Conservation (phyloP, 2,797 vertebrate genomes). For the Yasuhikotakia modesta region DNA sequence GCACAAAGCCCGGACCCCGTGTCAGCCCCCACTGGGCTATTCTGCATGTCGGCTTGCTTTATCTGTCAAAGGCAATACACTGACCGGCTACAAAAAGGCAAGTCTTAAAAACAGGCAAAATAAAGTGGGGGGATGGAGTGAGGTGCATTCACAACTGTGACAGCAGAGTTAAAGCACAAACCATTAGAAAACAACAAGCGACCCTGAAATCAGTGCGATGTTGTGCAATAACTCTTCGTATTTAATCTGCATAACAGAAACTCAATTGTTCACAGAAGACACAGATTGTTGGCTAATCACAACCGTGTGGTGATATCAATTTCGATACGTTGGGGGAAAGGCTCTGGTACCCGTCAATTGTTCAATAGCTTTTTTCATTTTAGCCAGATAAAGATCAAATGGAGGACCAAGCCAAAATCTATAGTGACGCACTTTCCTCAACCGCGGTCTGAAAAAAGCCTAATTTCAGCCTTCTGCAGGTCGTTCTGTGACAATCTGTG, state of each 20-base stretch:
- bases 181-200: neutral
- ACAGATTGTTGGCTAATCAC: neutral
- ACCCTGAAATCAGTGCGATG: neutral
- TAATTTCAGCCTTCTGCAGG: conserved; percentile 37
- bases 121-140: conserved; percentile 35
- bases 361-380: neutral
- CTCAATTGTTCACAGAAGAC: conserved; percentile 1
- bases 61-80: conserved; percentile 69
- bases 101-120: conserved; percentile 69
- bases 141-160: conserved; percentile 11
- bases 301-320: neutral
- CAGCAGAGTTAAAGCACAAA: neutral
- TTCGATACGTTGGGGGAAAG: neutral
- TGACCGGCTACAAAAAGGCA: conserved; percentile 77
- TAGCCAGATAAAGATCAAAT: neutral
- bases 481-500: conserved; percentile 36
- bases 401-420: conserved; percentile 34
- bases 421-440: neutral
- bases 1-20: conserved; percentile 70
- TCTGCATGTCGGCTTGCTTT: conserved; percentile 65
- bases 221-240: neutral
- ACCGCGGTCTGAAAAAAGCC: conserved; percentile 45
- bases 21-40: conserved; percentile 70
- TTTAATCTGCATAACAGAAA: conserved; percentile 7
- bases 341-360: neutral